phyloP scores from a whole-genome alignment of 2,888 invertebrate genomes.

The Hoplodrina blanda region DNA sequence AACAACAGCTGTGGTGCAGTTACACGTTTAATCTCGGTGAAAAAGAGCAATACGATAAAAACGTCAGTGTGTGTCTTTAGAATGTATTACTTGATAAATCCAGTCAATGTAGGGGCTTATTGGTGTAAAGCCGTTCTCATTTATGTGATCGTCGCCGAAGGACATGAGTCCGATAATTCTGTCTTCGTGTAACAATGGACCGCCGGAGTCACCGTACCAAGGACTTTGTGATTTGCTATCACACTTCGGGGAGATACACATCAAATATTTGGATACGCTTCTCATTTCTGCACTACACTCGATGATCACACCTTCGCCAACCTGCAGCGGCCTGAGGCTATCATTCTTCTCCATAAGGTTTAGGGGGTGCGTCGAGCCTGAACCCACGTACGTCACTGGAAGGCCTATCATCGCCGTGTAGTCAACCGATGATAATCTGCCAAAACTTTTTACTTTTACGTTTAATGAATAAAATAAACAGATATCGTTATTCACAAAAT shows the following conservation, averaged over 20 bases:
- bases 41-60: too few species aligned
- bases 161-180: slow-evolving; percentile 10
- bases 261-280: neutral
- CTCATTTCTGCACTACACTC: neutral
- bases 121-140: too few species aligned
- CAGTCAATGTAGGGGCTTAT: too few species aligned
- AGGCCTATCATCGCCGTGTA: neutral
- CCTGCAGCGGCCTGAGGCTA: neutral
- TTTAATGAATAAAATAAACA: slow-evolving; percentile 4
- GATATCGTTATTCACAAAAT: slow-evolving; percentile 15
- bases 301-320: neutral
- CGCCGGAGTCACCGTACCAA: slow-evolving; percentile 11
- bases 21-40: too few species aligned
- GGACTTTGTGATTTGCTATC: neutral
- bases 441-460: slow-evolving; percentile 1
- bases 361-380: neutral
- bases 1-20: too few species aligned
- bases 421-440: slow-evolving; percentile 4
- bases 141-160: neutral
- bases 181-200: slow-evolving; percentile 6
- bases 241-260: slow-evolving; percentile 19
- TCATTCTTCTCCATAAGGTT: too few species aligned
- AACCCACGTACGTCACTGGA: neutral
- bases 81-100: neutral
- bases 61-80: too few species aligned